Evolutionary conservation across 2,888 invertebrate species (phyloP).

Genomic region (Neoaliturus tenellus): DNA sequence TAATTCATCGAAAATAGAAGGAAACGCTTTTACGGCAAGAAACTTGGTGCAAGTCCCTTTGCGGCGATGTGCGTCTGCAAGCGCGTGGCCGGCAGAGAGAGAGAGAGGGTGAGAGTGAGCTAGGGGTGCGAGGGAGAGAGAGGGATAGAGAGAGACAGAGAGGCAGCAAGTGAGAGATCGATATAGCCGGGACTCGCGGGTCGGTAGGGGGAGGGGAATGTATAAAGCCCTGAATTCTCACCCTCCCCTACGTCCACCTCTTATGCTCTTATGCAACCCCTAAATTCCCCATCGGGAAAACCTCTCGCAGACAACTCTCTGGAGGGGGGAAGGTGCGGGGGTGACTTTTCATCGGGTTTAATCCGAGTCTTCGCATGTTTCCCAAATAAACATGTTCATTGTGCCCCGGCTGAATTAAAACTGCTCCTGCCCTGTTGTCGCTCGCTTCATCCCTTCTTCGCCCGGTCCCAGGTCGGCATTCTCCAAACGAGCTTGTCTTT

Average conservation of each 20-base stretch:
- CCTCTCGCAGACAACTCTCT: constrained; percentile 30
- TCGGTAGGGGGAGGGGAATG: constrained; percentile 17
- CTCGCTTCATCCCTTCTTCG: neutral
- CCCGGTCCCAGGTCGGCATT: neutral
- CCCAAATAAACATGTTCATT: constrained; percentile 49
- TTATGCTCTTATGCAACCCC: constrained; percentile 59
- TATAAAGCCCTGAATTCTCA: constrained; percentile 58
- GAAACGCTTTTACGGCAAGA: constrained; percentile 27
- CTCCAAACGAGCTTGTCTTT: constrained; percentile 9
- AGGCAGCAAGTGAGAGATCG: constrained; percentile 44
- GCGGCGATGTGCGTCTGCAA: neutral
- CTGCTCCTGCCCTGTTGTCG: constrained; percentile 19
- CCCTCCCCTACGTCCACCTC: constrained; percentile 53
- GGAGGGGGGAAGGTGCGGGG: constrained; percentile 22
- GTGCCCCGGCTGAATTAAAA: constrained; percentile 47
- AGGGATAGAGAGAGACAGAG: constrained; percentile 35
- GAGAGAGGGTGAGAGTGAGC: neutral
- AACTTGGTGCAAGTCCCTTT: constrained; percentile 4
- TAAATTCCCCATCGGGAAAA: constrained; percentile 57
- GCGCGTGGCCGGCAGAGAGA: neutral
- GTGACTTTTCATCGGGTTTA: constrained; percentile 51
- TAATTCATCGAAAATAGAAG: constrained; percentile 45
- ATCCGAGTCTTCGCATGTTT: constrained; percentile 47
- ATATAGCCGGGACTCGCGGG: constrained; percentile 51
- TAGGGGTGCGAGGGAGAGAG: constrained; percentile 25